A percentile compares a stretch with the other conserved stretches of the same genome.
phyloP scores from a whole-genome alignment of 2,888 invertebrate species.

The Spodoptera littoralis region DNA sequence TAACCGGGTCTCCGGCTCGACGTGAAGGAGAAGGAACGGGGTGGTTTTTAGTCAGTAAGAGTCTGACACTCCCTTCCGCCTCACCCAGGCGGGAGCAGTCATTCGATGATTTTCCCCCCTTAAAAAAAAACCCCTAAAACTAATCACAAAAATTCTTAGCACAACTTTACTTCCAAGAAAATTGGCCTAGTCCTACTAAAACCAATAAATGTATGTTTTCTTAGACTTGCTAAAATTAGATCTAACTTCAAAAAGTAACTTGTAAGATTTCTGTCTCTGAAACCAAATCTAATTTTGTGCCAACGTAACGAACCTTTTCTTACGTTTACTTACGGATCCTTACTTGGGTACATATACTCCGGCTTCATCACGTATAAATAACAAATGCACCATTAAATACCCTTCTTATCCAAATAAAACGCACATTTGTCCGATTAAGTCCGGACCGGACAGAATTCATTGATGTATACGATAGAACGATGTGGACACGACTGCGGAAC shows the following conservation, averaged over 20 bases:
- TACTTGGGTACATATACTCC: slow-evolving; percentile 17
- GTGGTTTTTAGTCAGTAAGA: no score
- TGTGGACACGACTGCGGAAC: slow-evolving; percentile 54
- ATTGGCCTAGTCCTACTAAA: no score
- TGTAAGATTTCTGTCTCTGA: neutral
- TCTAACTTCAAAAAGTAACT: neutral
- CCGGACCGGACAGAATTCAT: slow-evolving; percentile 59
- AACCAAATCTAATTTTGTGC: slow-evolving; percentile 32
- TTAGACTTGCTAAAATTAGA: slow-evolving; percentile 1
- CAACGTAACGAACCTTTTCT: slow-evolving; percentile 1
- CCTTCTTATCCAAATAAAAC: slow-evolving; percentile 57
- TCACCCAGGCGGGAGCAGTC: no score
- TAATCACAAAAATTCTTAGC: no score
- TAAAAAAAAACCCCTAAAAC: no score
- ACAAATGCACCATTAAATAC: slow-evolving; percentile 50
- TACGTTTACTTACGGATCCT: slow-evolving; percentile 4
- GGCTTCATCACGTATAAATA: slow-evolving; percentile 41
- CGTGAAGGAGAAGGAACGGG: no score
- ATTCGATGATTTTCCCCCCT: no score
- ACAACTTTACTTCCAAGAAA: no score
- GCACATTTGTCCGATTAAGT: slow-evolving; percentile 67
- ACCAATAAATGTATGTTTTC: no score
- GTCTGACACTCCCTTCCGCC: no score
- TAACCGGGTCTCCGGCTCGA: no score
- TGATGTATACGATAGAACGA: slow-evolving; percentile 62